Evolutionary conservation across 1,140 invertebrate species (phyloP).

Genomic region (Nasonia giraulti): DNA sequence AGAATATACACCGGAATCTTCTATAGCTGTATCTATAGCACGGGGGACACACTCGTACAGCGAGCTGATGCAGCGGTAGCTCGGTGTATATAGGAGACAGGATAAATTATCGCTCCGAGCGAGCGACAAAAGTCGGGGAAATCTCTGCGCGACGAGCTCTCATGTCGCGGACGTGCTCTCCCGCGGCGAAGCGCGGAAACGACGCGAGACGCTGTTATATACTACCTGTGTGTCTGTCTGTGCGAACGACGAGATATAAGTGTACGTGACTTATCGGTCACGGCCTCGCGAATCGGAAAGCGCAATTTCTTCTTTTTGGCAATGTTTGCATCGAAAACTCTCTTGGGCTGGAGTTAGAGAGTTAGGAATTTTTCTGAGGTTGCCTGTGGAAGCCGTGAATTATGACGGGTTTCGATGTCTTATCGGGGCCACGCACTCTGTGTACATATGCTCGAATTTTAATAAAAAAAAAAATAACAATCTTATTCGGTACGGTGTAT

Average conservation of each 20-base stretch:
- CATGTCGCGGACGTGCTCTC: conserved; percentile 3
- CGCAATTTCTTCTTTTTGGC: not conserved
- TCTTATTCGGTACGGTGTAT: no score
- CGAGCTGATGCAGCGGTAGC: no score
- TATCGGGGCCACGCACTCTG: no score
- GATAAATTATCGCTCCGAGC: not conserved
- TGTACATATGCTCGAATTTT: no score
- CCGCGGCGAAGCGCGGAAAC: not conserved
- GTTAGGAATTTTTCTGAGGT: not conserved
- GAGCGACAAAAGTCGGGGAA: not conserved
- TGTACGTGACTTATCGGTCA: not conserved
- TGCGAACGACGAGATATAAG: not conserved
- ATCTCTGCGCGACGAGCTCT: not conserved
- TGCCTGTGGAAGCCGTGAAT: not conserved
- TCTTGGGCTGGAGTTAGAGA: not conserved
- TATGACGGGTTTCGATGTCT: not conserved
- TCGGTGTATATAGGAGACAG: not conserved
- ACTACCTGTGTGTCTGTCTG: not conserved
- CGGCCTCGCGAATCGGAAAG: not conserved
- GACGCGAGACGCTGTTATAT: not conserved
- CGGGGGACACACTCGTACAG: no score
- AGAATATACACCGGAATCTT: no score
- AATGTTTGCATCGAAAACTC: not conserved
- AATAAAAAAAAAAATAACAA: no score
- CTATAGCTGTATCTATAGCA: no score